Conservation (phyloP, 1,140 invertebrate species). For the Pogonomyrmex californicus region DNA sequence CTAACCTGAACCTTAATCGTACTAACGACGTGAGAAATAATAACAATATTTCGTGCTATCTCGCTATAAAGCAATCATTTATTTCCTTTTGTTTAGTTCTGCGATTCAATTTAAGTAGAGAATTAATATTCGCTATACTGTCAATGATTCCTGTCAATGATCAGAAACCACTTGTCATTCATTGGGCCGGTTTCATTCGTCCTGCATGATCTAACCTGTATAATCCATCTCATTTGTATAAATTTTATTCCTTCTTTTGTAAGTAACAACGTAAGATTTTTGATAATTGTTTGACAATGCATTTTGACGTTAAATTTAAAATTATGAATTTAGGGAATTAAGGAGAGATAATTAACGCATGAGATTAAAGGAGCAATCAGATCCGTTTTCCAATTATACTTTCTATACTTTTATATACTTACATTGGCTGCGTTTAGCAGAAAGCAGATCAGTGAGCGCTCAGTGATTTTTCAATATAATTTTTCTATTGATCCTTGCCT, state of each 20-base stretch:
- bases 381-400: not conserved
- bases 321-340: not conserved
- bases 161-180: not conserved
- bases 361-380: not conserved
- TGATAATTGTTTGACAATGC: conserved; percentile 7
- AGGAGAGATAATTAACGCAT: not conserved
- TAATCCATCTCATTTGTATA: not conserved
- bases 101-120: not conserved
- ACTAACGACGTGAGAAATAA: not conserved
- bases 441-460: too few species aligned
- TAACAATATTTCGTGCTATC: not conserved
- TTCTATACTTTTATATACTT: not conserved
- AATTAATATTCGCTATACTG: not conserved
- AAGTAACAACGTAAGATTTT: conserved; percentile 14
- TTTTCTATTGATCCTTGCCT: too few species aligned
- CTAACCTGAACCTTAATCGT: conserved; percentile 37
- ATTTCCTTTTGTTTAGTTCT: not conserved
- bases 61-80: not conserved
- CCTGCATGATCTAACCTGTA: not conserved
- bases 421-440: too few species aligned
- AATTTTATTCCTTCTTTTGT: not conserved
- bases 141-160: not conserved
- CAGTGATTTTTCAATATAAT: too few species aligned
- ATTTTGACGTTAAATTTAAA: not conserved
- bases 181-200: not conserved